Percentiles rank a stretch among this genome's conserved stretches.
Conservation (phyloP, 1,140 invertebrate species). For the Pogonomyrmex barbatus region DNA sequence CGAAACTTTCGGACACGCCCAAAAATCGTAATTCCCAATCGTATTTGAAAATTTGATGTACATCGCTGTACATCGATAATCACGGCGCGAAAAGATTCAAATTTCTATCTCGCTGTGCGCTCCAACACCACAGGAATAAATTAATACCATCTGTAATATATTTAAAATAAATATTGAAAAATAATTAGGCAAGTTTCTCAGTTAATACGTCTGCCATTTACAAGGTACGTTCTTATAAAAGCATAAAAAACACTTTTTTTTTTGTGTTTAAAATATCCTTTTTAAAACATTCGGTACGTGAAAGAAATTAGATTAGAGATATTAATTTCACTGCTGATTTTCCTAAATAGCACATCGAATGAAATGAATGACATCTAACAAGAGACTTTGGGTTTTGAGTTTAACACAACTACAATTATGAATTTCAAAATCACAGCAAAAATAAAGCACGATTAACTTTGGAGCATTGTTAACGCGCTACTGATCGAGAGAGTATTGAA, state of each 20-base stretch:
- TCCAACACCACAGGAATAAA: no score
- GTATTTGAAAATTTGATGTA: not conserved
- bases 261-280: no score
- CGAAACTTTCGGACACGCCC: not conserved
- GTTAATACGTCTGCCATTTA: no score
- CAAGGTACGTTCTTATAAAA: no score
- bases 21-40: not conserved
- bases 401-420: not conserved
- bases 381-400: not conserved
- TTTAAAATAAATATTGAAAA: not conserved
- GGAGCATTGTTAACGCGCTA: not conserved
- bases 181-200: no score
- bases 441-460: not conserved
- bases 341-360: no score
- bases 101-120: not conserved
- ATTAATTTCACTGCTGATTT: no score
- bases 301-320: constrained; percentile 33
- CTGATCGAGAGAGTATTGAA: not conserved
- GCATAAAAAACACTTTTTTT: no score
- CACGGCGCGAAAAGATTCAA: constrained; percentile 20
- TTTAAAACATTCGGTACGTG: not conserved
- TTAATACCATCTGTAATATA: no score
- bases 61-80: not conserved
- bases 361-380: not conserved
- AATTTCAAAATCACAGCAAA: not conserved